Evolutionary conservation across 1,140 invertebrate genomes (phyloP), one percentile per base, ranked within the genome.

Genomic region (Drosophila repletoides): DNA sequence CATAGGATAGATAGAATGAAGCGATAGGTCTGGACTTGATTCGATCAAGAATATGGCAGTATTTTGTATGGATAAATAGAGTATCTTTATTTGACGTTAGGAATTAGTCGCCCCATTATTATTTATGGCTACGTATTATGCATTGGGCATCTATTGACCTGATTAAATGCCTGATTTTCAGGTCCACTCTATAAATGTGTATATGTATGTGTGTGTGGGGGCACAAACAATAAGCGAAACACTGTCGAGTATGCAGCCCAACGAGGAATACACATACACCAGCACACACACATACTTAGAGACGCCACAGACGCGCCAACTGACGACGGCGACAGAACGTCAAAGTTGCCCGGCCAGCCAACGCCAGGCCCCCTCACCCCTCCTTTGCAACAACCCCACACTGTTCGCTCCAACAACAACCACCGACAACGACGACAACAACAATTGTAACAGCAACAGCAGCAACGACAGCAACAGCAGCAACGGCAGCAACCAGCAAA

Each of bases 121-220:
- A n/a, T n/a, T n/a, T n/a, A n/a, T n/a, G n/a, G n/a, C n/a, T n/a
- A n/a, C n/a, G n/a, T n/a, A n/a, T n/a, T n/a, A n/a, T n/a, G 49
- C 33, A 41, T 40, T 29, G 19, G 15, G 9, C 9, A n/a, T 53
- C 34, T 28, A 77, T 83, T 81, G 79, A 83, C 77, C 77, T 76
- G 79, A 83, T 84, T 83, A 76, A 51, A 53, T 38, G 52, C 56
- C 66, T 71, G 51, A n/a, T 40, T 41, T 60, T 64, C 22, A 67
- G 79, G 80, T 83, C 79, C 80, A 86, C 79, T 83, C 79, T 84
- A 83, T 75, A 86, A 86, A 83, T 86, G 28, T 26, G 5, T 43
- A 12, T 43, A 22, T 14, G n/a, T 45, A 14, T 19, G 17, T 52
- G 15, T 49, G 29, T 31, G 53, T 64, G 49, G 45, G 55, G 36